Evolutionary conservation across 1,140 invertebrate species (phyloP).

Genomic region (Atta texana): DNA sequence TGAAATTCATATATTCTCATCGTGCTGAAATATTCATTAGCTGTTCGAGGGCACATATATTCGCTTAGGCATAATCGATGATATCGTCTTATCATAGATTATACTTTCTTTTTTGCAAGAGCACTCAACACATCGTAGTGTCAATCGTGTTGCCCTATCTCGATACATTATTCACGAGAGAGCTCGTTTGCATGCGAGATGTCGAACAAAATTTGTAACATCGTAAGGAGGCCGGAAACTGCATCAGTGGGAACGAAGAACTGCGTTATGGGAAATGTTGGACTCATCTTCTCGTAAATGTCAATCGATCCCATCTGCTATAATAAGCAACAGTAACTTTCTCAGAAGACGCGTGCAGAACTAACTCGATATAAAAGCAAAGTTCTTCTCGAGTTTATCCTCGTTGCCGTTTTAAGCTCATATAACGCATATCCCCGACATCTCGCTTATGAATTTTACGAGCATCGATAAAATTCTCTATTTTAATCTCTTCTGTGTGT

Average conservation of each 20-base stretch:
- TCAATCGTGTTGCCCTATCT: slow-evolving; percentile 10
- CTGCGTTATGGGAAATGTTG: not conserved
- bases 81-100: slow-evolving; percentile 17
- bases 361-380: not conserved
- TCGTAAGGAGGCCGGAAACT: slow-evolving; percentile 34
- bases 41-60: not conserved
- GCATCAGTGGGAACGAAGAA: slow-evolving; percentile 19
- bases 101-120: not conserved
- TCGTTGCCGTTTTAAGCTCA: slow-evolving; percentile 24
- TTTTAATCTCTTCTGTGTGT: not conserved
- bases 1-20: slow-evolving; percentile 22
- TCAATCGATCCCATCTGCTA: slow-evolving; percentile 37
- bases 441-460: slow-evolving; percentile 41
- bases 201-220: slow-evolving; percentile 36
- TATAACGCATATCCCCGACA: not conserved
- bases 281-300: slow-evolving; percentile 16
- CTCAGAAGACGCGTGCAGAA: not conserved
- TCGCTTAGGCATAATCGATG: slow-evolving; percentile 1
- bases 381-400: slow-evolving; percentile 26
- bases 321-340: not conserved
- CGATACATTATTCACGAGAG: slow-evolving; percentile 53
- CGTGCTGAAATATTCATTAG: not conserved
- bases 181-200: slow-evolving; percentile 1
- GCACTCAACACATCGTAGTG: not conserved
- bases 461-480: slow-evolving; percentile 9